Evolutionary conservation across 2,113 vertebrate genomes (phyloP).

Genomic region (Echinops telfairi): DNA sequence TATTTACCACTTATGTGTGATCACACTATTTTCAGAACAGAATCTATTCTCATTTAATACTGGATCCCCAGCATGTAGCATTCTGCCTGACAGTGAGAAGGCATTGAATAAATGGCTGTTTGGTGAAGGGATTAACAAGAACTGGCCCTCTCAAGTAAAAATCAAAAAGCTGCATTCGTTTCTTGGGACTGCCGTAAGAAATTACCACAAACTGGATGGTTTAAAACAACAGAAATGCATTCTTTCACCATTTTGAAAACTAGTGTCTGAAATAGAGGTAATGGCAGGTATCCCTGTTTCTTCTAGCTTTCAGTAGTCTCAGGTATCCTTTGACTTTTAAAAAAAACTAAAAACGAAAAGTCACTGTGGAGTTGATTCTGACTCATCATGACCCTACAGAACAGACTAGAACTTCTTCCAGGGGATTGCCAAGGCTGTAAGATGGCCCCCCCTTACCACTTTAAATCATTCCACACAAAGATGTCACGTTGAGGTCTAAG

Average conservation of each 20-base stretch:
- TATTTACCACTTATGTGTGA: background rate
- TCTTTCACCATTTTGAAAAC: background rate
- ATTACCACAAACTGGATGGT: background rate
- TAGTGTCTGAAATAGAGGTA: background rate
- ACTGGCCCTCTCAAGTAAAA: conserved; percentile 16
- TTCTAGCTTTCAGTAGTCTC: background rate
- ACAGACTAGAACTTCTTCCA: background rate
- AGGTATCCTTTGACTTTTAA: background rate
- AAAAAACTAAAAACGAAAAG: background rate
- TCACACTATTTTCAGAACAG: background rate
- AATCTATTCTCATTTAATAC: conserved; percentile 30
- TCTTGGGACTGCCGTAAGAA: background rate
- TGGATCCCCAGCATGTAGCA: background rate
- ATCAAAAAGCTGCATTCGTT: background rate
- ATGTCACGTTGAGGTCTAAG: background rate
- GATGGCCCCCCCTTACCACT: background rate
- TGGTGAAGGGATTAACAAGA: background rate
- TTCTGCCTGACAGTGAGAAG: background rate
- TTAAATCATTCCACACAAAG: background rate
- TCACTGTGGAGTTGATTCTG: background rate
- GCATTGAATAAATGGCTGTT: background rate
- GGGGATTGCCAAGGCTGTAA: background rate
- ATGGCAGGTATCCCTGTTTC: background rate
- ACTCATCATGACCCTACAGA: background rate
- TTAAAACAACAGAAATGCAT: conserved; percentile 1